phyloP scores from a whole-genome alignment of 1,140 invertebrate genomes.

The Ceratitis capitata region DNA sequence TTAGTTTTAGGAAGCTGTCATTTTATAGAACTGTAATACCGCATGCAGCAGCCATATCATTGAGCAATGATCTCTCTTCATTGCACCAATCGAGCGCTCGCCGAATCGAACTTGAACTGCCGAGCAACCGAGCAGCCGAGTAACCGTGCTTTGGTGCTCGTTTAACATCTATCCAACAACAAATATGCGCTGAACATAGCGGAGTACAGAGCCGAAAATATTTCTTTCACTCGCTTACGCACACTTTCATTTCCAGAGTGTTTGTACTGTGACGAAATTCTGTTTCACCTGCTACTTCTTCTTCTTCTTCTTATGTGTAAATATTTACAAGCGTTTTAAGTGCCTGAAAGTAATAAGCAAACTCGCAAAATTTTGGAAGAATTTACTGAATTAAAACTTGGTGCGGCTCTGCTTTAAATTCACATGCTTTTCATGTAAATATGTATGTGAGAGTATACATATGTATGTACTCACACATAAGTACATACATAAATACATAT shows the following conservation, averaged over 20 bases:
- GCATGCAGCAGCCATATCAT: neutral
- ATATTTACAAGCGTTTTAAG: constrained; percentile 25
- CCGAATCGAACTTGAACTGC: neutral
- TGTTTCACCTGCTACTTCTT: neutral
- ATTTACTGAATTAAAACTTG: neutral
- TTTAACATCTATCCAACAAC: neutral
- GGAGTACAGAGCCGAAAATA: neutral
- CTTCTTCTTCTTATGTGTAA: neutral
- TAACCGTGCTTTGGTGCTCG: neutral
- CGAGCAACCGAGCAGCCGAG: neutral
- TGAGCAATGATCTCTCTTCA: neutral
- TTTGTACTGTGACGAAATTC: neutral
- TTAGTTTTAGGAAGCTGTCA: neutral
- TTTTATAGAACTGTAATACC: neutral
- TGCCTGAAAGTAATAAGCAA: constrained; percentile 10
- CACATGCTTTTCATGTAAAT: neutral
- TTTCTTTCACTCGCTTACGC: neutral
- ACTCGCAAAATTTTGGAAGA: neutral
- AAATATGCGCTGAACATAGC: neutral
- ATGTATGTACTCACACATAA: too few species aligned
- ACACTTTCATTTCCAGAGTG: neutral
- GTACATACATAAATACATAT: too few species aligned
- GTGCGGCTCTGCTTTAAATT: neutral
- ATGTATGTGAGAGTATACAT: too few species aligned
- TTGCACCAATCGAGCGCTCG: neutral